A percentile compares a stretch with the other conserved stretches of the same genome.
Evolutionary conservation across 1,140 invertebrate species (phyloP).

Genomic region (Dinoponera quadriceps): DNA sequence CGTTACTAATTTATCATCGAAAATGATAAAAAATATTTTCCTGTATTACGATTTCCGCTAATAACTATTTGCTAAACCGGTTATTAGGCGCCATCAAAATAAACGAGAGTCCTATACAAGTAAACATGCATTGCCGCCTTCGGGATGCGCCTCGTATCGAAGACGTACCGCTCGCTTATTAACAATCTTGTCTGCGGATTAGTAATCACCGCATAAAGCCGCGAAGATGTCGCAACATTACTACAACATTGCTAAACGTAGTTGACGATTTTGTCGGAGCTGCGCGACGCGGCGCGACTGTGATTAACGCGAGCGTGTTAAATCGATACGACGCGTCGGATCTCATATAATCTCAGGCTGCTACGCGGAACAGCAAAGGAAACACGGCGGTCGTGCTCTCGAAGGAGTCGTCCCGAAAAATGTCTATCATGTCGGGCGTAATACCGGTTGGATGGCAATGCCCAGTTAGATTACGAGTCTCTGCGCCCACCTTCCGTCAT

Average conservation of each 20-base stretch:
- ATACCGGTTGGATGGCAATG: slow-evolving; percentile 67
- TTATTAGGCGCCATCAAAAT: slow-evolving; percentile 11
- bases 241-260: background rate
- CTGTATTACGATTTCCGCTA: no score
- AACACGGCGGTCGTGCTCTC: slow-evolving; percentile 59
- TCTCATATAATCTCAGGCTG: slow-evolving; percentile 63
- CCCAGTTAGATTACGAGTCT: slow-evolving; percentile 67
- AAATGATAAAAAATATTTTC: no score
- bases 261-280: slow-evolving; percentile 14
- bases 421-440: slow-evolving; percentile 62
- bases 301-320: slow-evolving; percentile 57
- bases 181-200: slow-evolving; percentile 12
- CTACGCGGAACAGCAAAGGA: slow-evolving; percentile 59
- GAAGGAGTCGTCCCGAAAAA: slow-evolving; percentile 63
- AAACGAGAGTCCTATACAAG: background rate
- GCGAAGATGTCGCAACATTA: slow-evolving; percentile 6
- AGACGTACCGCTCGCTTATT: background rate
- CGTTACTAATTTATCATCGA: no score
- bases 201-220: slow-evolving; percentile 6
- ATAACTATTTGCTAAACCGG: background rate
- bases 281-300: no score
- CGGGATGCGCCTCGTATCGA: background rate
- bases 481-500: slow-evolving; percentile 52
- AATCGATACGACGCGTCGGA: slow-evolving; percentile 61
- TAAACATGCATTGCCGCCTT: background rate